Conservation (phyloP, 2,113 vertebrate species). For the Chitala chitala region DNA sequence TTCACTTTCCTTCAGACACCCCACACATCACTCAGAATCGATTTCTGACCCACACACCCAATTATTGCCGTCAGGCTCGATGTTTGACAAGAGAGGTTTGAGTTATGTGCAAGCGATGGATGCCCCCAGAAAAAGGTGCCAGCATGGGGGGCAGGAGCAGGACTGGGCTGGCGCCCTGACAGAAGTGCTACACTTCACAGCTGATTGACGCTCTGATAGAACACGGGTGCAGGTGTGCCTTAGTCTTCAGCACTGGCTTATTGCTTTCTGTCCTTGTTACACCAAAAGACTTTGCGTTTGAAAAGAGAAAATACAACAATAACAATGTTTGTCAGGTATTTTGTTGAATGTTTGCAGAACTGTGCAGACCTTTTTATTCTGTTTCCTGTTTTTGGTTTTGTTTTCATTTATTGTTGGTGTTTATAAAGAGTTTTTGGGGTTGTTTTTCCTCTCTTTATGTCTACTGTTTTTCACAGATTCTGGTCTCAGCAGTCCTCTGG, state of each 20-base stretch:
- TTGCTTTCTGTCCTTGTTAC: background rate
- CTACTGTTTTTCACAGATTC: conserved; percentile 94
- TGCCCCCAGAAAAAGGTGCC: background rate
- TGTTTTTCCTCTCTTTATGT: conserved; percentile 50
- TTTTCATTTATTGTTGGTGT: conserved; percentile 15
- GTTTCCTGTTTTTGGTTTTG: background rate
- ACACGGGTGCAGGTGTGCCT: background rate
- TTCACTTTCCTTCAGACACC: background rate
- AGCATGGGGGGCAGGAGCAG: background rate
- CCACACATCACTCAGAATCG: background rate
- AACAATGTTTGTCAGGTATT: background rate
- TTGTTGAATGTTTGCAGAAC: background rate
- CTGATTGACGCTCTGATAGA: background rate
- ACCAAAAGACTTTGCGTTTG: background rate
- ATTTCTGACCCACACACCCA: conserved; percentile 7
- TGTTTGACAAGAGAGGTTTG: conserved; percentile 1
- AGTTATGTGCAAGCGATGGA: conserved; percentile 8
- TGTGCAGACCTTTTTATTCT: background rate
- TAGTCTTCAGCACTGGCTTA: background rate
- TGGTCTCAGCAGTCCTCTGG: conserved; percentile 92
- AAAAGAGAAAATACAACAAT: background rate
- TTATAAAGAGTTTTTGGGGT: background rate
- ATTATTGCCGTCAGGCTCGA: background rate
- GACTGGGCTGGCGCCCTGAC: background rate
- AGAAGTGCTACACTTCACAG: background rate